These are phyloP conservation scores for Montipora efflorescens DNA, from an alignment of 64 coral and sea anemone species.

Conservation along the genomic window DNA sequence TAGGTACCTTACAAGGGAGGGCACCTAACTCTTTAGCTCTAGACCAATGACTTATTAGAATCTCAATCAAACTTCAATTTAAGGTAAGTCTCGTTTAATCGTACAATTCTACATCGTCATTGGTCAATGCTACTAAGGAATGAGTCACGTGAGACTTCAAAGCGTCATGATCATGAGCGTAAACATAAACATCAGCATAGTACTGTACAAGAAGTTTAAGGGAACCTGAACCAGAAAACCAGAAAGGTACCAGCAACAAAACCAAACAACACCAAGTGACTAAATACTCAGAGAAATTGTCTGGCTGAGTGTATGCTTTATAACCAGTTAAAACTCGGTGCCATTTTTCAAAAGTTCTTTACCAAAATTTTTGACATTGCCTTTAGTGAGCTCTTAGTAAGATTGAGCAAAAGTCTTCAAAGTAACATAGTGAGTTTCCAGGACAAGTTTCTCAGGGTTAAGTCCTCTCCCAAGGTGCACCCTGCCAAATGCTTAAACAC, in stretches of 20 bases:
- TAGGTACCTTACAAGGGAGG: neutral
- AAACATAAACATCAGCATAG: neutral
- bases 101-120: too few relatives aligned
- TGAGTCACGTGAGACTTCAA: neutral
- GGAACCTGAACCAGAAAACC: neutral
- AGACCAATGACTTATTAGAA: constrained; percentile 1
- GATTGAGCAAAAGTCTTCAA: too few relatives aligned
- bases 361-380: too few relatives aligned
- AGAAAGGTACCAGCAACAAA: neutral
- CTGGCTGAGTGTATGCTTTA: neutral
- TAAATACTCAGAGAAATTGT: neutral
- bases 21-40: constrained; percentile 21
- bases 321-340: neutral
- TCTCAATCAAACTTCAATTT: too few relatives aligned
- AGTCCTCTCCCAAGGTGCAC: too few relatives aligned
- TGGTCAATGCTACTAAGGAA: too few relatives aligned
- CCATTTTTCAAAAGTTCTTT: neutral
- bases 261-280: neutral
- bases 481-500: too few relatives aligned
- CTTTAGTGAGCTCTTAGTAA: too few relatives aligned
- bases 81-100: too few relatives aligned
- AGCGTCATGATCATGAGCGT: neutral
- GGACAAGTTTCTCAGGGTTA: too few relatives aligned
- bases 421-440: too few relatives aligned
- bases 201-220: neutral